Evolutionary conservation across 2,113 vertebrate genomes (phyloP).

Genomic region (Hipposideros armiger): DNA sequence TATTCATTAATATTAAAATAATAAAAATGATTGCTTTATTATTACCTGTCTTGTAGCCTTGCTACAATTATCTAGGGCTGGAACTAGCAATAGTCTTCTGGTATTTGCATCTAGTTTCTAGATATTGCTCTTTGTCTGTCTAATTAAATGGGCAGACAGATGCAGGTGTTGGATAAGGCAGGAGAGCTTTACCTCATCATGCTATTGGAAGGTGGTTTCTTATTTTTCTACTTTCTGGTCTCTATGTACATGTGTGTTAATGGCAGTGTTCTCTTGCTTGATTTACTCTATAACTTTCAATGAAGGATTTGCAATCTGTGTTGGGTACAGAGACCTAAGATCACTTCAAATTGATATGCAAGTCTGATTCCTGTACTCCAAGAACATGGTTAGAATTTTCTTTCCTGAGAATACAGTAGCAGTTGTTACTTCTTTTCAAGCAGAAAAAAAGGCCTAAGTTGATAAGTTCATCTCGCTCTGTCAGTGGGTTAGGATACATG

Average conservation of each 20-base stretch:
- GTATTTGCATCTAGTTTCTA: background rate
- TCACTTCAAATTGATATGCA: background rate
- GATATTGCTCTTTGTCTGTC: background rate
- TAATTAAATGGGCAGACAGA: background rate
- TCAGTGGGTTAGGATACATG: background rate
- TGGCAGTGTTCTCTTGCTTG: background rate
- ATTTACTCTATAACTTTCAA: background rate
- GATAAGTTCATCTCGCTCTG: background rate
- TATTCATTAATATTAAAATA: slow-evolving; percentile 14
- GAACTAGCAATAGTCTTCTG: background rate
- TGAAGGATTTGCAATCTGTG: background rate
- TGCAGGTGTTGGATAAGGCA: background rate
- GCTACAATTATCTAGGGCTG: background rate
- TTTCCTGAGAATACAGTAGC: background rate
- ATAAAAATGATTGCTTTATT: background rate
- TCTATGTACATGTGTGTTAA: background rate
- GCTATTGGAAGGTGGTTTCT: background rate
- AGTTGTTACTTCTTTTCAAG: background rate
- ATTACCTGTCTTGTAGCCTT: background rate
- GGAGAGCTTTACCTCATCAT: background rate
- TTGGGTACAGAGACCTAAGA: background rate
- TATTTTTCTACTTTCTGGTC: background rate
- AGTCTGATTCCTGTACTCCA: background rate
- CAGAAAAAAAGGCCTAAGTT: background rate
- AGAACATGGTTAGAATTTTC: background rate